phyloP scores from a whole-genome alignment of 2,113 vertebrate species.

The Struthidea cinerea region DNA sequence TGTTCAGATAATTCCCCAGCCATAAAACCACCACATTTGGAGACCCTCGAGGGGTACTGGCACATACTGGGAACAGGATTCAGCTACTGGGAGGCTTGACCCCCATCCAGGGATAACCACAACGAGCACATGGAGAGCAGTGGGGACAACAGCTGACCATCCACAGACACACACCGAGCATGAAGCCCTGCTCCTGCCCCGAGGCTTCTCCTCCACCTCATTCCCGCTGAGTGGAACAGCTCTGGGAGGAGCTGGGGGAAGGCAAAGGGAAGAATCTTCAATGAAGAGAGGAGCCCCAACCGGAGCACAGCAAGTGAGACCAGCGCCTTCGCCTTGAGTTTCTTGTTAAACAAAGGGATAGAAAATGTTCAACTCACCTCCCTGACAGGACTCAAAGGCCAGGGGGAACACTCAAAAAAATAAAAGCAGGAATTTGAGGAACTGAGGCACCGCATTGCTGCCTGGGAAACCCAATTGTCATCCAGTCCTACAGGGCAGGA shows the following conservation, averaged over 20 bases:
- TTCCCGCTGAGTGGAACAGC: neutral
- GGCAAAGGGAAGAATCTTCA: neutral
- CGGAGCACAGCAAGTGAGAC: fast-evolving
- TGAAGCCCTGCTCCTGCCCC: neutral
- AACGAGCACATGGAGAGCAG: fast-evolving
- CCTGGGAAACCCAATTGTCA: slow-evolving; percentile 10
- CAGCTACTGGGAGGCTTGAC: neutral
- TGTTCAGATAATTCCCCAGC: neutral
- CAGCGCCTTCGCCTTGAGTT: fast-evolving
- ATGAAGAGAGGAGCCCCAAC: fast-evolving
- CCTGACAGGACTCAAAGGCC: neutral
- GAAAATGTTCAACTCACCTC: neutral
- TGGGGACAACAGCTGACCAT: neutral
- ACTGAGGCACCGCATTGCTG: neutral
- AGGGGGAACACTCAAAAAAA: neutral
- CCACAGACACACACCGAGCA: neutral
- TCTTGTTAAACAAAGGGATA: neutral
- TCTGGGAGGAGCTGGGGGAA: neutral
- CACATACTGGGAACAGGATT: neutral
- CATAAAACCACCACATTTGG: neutral
- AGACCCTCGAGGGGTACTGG: neutral
- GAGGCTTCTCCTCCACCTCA: neutral
- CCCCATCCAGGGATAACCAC: no score
- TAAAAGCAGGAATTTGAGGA: neutral
- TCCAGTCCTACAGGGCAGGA: slow-evolving; percentile 36